phyloP scores from a whole-genome alignment of 2,797 vertebrate genomes.

The Sebastolobus altivelis region DNA sequence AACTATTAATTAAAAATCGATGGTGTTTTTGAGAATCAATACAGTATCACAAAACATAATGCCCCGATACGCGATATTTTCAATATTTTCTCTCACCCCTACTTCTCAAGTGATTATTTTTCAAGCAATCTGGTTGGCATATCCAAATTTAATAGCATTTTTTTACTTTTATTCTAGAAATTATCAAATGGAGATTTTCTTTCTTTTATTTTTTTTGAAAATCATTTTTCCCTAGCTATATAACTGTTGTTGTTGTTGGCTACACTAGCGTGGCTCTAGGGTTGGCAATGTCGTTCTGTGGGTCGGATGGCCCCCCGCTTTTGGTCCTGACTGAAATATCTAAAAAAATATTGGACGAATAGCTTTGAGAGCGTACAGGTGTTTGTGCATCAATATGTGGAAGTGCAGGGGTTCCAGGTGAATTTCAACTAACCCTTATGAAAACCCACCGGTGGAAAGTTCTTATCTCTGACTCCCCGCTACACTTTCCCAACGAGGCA shows the following conservation, averaged over 20 bases:
- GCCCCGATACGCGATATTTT: too few species aligned
- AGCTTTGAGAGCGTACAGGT: conserved; percentile 16
- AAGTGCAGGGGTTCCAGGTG: conserved; percentile 2
- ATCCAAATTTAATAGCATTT: not conserved
- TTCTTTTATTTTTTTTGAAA: too few species aligned
- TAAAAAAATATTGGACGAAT: not conserved
- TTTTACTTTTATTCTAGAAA: not conserved
- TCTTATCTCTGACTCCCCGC: conserved; percentile 17
- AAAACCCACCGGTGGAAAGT: conserved; percentile 28
- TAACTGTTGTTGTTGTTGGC: not conserved
- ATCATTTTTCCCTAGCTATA: too few species aligned
- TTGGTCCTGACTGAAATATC: not conserved
- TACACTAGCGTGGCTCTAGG: not conserved
- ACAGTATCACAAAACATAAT: too few species aligned
- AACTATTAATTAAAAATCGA: too few species aligned
- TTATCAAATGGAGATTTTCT: not conserved
- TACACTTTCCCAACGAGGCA: conserved; percentile 13
- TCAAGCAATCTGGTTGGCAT: not conserved
- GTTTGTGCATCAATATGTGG: conserved; percentile 3
- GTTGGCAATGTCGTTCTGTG: not conserved
- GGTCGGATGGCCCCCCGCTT: not conserved
- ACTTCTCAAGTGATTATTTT: not conserved
- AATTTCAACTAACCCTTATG: conserved; percentile 21
- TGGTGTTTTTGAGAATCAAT: too few species aligned
- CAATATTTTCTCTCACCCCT: too few species aligned